A percentile compares a stretch with the other conserved stretches of the same genome.
These are phyloP conservation scores for Panagrolaimus sp. DNA, from an alignment of 1,140 invertebrate species.

Conservation along the genomic window DNA sequence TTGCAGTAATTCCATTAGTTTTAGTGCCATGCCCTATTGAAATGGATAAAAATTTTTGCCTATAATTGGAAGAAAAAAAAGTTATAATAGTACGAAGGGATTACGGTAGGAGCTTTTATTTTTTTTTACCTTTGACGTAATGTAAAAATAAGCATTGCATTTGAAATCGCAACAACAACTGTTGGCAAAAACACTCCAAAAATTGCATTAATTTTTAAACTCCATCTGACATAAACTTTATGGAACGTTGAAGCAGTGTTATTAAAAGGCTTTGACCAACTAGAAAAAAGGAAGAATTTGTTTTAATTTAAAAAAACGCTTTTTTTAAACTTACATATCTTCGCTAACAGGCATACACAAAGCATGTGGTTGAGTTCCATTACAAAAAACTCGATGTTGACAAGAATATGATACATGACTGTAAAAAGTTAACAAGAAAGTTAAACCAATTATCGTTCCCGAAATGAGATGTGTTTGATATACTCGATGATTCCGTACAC, in stretches of 20 bases:
- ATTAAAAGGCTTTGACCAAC: constrained; percentile 11
- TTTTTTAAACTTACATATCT: constrained; percentile 6
- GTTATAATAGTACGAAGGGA: not conserved
- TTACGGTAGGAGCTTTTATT: not conserved
- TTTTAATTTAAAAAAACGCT: not conserved
- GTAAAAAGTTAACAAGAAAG: constrained; percentile 16
- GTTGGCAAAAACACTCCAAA: constrained; percentile 25
- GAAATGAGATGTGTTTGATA: constrained; percentile 14
- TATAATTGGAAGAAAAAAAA: not conserved
- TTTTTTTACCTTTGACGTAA: constrained; percentile 13
- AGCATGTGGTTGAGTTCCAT: constrained; percentile 9
- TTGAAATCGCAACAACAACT: constrained; percentile 20
- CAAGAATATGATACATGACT: constrained; percentile 12
- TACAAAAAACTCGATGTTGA: constrained; percentile 10
- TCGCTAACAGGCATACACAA: not conserved
- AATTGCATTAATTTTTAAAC: constrained; percentile 19
- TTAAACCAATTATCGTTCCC: constrained; percentile 14
- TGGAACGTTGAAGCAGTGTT: constrained; percentile 13
- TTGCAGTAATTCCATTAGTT: not conserved
- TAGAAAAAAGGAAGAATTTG: constrained; percentile 15
- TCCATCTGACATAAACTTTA: constrained; percentile 19
- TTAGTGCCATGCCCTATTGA: constrained; percentile 13
- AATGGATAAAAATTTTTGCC: constrained; percentile 19
- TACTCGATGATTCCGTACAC: constrained; percentile 12
- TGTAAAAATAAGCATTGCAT: constrained; percentile 20